A percentile compares a stretch with the other conserved stretches of the same genome.
Conservation (phyloP, 2,888 invertebrate genomes). For the Heteropelma amictum region DNA sequence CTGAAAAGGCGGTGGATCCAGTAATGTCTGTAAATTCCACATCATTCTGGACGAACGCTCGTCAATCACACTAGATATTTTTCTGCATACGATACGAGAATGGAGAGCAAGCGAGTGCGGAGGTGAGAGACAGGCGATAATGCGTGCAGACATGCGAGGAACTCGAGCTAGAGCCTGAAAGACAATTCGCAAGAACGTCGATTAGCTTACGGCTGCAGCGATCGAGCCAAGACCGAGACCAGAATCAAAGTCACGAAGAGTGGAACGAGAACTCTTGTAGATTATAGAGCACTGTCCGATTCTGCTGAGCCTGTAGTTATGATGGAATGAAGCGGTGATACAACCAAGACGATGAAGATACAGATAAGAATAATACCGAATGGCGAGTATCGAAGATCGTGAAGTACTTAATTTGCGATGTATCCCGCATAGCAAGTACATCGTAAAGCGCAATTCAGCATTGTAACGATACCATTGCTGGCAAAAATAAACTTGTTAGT, state of each 20-base stretch:
- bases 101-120: background rate
- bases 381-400: background rate
- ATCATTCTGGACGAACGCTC: constrained; percentile 55
- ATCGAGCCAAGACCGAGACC: constrained; percentile 6
- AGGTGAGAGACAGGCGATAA: constrained; percentile 1
- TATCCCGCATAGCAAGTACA: background rate
- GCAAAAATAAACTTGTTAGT: background rate
- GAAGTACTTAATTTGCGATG: constrained; percentile 5
- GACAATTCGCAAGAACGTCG: constrained; percentile 43
- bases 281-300: constrained; percentile 39
- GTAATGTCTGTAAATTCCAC: background rate
- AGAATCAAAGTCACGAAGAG: constrained; percentile 27
- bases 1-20: background rate
- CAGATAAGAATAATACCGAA: constrained; percentile 16
- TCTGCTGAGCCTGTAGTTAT: constrained; percentile 18
- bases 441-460: background rate
- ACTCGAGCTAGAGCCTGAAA: constrained; percentile 11
- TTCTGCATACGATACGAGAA: background rate
- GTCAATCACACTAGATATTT: constrained; percentile 55
- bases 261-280: constrained; percentile 23
- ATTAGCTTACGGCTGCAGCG: constrained; percentile 21
- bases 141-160: constrained; percentile 24
- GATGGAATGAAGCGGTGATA: constrained; percentile 22
- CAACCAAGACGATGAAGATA: constrained; percentile 17
- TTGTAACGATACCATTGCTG: background rate